Evolutionary conservation across 2,888 invertebrate genomes (phyloP).

Genomic region (Saturnia japonica): DNA sequence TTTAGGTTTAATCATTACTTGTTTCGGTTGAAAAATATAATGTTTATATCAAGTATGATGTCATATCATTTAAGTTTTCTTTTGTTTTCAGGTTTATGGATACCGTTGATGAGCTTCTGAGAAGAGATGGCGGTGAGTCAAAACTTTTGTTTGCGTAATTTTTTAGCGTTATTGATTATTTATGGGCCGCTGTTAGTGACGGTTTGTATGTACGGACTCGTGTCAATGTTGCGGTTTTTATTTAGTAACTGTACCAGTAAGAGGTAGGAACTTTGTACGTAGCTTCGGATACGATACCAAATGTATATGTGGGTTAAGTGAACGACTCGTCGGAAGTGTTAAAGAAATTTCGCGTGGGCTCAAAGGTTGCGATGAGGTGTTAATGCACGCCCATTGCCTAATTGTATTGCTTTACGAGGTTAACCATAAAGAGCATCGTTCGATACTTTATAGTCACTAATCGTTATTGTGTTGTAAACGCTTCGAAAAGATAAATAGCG

Average conservation of each 20-base stretch:
- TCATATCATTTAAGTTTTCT: constrained; percentile 44
- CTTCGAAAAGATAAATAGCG: constrained; percentile 43
- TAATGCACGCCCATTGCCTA: constrained; percentile 78
- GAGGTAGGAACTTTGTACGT: constrained; percentile 43
- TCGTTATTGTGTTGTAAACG: constrained; percentile 62
- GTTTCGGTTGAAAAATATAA: neutral
- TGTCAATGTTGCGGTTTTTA: constrained; percentile 55
- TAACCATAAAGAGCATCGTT: constrained; percentile 66
- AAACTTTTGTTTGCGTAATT: constrained; percentile 52
- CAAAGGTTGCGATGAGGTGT: constrained; percentile 67
- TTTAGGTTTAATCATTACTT: neutral
- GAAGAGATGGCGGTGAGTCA: constrained; percentile 66
- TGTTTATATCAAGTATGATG: constrained; percentile 16
- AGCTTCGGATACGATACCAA: constrained; percentile 37
- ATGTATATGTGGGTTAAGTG: constrained; percentile 62
- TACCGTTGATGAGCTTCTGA: constrained; percentile 66
- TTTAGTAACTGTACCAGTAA: constrained; percentile 52
- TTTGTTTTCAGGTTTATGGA: constrained; percentile 70
- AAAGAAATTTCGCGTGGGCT: constrained; percentile 66
- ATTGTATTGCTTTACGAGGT: constrained; percentile 76
- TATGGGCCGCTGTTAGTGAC: constrained; percentile 49
- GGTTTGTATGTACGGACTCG: constrained; percentile 45
- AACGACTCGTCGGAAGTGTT: constrained; percentile 50
- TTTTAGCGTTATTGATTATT: constrained; percentile 56
- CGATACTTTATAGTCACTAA: constrained; percentile 68